A percentile compares a stretch with the other conserved stretches of the same genome.
phyloP scores from a whole-genome alignment of 2,797 vertebrate species.

The Gymnocypris eckloni region DNA sequence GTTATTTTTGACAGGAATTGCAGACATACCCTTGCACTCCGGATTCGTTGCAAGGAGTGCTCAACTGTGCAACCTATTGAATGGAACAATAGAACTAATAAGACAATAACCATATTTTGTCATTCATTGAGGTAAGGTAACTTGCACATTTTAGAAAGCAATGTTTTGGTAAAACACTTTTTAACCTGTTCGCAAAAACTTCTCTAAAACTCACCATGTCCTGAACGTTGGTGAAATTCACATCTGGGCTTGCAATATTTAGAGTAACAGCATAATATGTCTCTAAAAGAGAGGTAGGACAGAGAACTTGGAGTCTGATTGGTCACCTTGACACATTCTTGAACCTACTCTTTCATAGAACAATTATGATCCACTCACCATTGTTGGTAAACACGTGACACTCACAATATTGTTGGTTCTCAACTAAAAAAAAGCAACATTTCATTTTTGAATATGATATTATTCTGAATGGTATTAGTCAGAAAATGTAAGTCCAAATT shows the following conservation, averaged over 20 bases:
- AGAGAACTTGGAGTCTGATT: slow-evolving; percentile 1
- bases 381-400: slow-evolving; percentile 60
- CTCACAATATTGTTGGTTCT: slow-evolving; percentile 58
- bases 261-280: slow-evolving; percentile 68
- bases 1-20: neutral
- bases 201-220: slow-evolving; percentile 61
- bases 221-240: slow-evolving; percentile 27
- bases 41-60: neutral
- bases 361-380: slow-evolving; percentile 59
- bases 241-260: slow-evolving; percentile 43
- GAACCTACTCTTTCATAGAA: neutral
- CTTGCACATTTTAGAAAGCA: neutral
- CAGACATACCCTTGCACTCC: neutral
- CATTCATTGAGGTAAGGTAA: neutral
- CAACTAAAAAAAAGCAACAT: slow-evolving; percentile 51
- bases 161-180: neutral
- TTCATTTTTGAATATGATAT: neutral
- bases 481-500: neutral
- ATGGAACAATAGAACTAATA: neutral
- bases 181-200: neutral
- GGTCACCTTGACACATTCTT: neutral
- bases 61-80: slow-evolving; percentile 43
- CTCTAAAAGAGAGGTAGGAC: slow-evolving; percentile 56
- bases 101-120: neutral
- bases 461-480: neutral